Evolutionary conservation across 2,797 vertebrate species (phyloP), one percentile per base, ranked within the genome.

Genomic region (Falco columbarius): DNA sequence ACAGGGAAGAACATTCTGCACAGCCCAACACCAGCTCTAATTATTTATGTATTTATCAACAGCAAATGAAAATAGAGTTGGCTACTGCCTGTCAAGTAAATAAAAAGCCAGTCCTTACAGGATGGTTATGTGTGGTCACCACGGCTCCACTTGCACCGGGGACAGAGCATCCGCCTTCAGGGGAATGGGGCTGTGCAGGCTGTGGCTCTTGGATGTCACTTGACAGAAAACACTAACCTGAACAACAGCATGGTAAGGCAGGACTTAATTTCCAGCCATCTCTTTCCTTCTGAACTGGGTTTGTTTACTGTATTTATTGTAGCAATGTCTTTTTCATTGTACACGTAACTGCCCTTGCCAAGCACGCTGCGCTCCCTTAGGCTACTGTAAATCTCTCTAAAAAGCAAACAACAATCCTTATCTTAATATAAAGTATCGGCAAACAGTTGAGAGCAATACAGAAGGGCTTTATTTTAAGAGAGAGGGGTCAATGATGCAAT

Each of bases 381-480:
- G 93, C 93, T 85, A 42, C 77, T 93, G 92, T 89, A 96, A 93
- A 88, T 93, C 81, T 93, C 91, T 96, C 83, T 82, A 59, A 84
- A 94, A 89, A 55, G 59, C 52, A 74, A 96, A 89, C 68, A 72
- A 49, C 49, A 49, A 81, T 94, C 56, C 90, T 96, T 94, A 94
- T 90, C 93, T 90, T 86, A 77, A 84, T 92, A 85, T 72, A 85
- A 81, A 93, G 36, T 77, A 81, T 90, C 65, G 67, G 42, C 5
- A 44, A 88, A 65, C 71, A 68, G 86, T n/a, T 59, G 84, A 86
- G n/a, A 95, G 94, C 74, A 67, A 86, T 65, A 91, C 21, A 40
- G 81, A 56, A 92, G 80, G 83, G 79, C 73, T 89, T 55, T 80
- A 95, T 90, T 81, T 80, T 58, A 63, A 86, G 75, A 86, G 52